Base-by-base conservation (phyloP, 2,797 vertebrate species). In the Trachurus trachurus region DNA sequence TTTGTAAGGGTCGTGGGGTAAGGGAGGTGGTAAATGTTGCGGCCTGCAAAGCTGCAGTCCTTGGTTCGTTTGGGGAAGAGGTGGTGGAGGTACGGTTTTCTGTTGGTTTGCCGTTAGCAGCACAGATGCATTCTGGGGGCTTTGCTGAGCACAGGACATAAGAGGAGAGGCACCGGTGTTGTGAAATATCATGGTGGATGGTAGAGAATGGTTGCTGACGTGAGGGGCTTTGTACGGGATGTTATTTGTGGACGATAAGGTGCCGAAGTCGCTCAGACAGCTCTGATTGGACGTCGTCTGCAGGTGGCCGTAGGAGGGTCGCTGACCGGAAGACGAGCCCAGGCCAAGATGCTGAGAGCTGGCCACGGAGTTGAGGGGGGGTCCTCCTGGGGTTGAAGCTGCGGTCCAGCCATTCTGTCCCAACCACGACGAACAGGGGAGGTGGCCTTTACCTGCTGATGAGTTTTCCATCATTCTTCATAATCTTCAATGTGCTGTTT, bases 391-490 rank as follows among this genome's bases (percentile, higher is more conserved):
- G 49, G 82, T 15, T 8, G 76, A 71, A 66, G 82, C 9, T n/a
- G 78, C 31, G 10, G 90, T 61, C 93, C 92, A 94, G 78, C 64
- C 82, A 39, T 80, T 82, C 44, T 86, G 91, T 40, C 44, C 60
- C 2, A 21, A n/a, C 92, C 91, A 93, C 2, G 82, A 66, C 7
- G 85, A 84, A 61, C 80, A 82, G 26, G 84, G 39, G 8, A 80
- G 21, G n/a, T 77, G 83, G 58, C 16, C 81, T 40, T 91, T 90
- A 78, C 89, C 88, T 37, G 72, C 61, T 22, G 84, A 76, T 22
- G 84, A 76, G 77, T 88, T 81, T 49, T 95, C 89, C 78, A 78
- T 77, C 2, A 75, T 40, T 80, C 49, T 95, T 87, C 78, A 78
- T 77, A 2, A 75, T 40, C 72, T 37, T 74, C 74, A 60, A 54